Conservation (phyloP, 2,797 vertebrate genomes). For the Acanthurus lineatus region DNA sequence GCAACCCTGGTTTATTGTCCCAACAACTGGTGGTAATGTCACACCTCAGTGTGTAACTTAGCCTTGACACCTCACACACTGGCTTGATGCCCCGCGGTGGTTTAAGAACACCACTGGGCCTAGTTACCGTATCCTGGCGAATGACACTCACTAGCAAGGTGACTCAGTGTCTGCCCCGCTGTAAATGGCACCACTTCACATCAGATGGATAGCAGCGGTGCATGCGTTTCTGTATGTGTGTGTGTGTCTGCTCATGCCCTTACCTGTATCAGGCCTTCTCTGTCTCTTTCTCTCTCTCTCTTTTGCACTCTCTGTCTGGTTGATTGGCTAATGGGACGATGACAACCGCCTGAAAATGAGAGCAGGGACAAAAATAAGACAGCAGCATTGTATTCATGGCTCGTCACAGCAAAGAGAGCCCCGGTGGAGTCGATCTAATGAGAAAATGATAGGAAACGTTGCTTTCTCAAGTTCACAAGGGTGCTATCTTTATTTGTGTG, state of each 20-base stretch:
- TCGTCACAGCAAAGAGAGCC: constrained; percentile 20
- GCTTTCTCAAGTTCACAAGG: constrained; percentile 23
- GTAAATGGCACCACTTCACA: constrained; percentile 55
- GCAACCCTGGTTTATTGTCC: constrained; percentile 61
- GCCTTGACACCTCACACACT: constrained; percentile 63
- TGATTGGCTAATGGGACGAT: constrained; percentile 51
- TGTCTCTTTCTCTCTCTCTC: constrained; percentile 12
- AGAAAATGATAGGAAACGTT: constrained; percentile 17
- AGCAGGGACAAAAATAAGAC: constrained; percentile 18
- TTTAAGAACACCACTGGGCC: constrained; percentile 60
- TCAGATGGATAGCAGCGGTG: constrained; percentile 36
- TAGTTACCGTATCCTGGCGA: constrained; percentile 63
- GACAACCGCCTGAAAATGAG: constrained; percentile 40
- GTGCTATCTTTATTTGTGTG: constrained; percentile 5
- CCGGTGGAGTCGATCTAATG: constrained; percentile 3
- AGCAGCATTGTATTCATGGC: constrained; percentile 1
- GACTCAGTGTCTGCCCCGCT: constrained; percentile 56
- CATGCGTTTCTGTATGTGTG: constrained; percentile 15
- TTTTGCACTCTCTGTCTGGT: constrained; percentile 1
- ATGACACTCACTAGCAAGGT: constrained; percentile 69
- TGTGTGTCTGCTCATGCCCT: constrained; percentile 18
- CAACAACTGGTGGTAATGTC: constrained; percentile 62
- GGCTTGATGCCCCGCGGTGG: constrained; percentile 56
- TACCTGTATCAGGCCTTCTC: constrained; percentile 16
- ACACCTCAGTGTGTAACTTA: constrained; percentile 65